These are phyloP conservation scores for Stomatorhinus ivindoensis DNA, from an alignment of 2,113 vertebrate genomes.

Conservation along the genomic window DNA sequence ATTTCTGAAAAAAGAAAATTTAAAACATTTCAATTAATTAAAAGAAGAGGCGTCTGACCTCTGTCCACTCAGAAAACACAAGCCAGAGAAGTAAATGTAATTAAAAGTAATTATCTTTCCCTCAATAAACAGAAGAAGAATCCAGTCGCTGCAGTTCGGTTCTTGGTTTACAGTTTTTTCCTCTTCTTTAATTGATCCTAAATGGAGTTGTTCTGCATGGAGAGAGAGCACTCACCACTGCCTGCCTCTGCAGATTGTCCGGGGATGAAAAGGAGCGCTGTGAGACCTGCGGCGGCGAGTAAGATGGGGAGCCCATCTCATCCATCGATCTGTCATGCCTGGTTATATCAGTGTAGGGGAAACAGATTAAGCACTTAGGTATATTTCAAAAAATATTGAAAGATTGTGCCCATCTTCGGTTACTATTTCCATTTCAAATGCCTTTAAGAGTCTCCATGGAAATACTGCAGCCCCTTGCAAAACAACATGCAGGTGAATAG, in stretches of 20 bases:
- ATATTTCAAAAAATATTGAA: background rate
- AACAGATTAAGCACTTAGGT: background rate
- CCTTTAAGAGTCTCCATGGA: background rate
- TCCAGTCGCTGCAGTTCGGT: background rate
- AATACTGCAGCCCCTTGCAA: background rate
- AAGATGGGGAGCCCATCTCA: slow-evolving; percentile 42
- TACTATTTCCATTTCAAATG: background rate
- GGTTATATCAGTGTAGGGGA: background rate
- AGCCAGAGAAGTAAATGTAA: background rate
- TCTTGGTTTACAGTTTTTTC: background rate
- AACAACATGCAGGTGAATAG: background rate
- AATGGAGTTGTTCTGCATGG: background rate
- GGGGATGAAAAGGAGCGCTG: slow-evolving; percentile 63
- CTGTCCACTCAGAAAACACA: background rate
- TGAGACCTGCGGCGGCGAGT: slow-evolving; percentile 41
- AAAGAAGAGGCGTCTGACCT: background rate
- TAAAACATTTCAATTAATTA: no score
- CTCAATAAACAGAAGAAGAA: background rate
- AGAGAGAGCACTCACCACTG: slow-evolving; percentile 55
- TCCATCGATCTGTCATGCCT: slow-evolving; percentile 59
- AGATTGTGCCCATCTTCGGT: background rate
- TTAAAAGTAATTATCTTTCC: background rate
- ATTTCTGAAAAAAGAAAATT: background rate
- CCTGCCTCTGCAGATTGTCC: slow-evolving; percentile 76
- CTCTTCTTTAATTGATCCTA: background rate